Base-by-base conservation (phyloP, 1,140 invertebrate genomes). In the Pseudomyrmex flavicornis region DNA sequence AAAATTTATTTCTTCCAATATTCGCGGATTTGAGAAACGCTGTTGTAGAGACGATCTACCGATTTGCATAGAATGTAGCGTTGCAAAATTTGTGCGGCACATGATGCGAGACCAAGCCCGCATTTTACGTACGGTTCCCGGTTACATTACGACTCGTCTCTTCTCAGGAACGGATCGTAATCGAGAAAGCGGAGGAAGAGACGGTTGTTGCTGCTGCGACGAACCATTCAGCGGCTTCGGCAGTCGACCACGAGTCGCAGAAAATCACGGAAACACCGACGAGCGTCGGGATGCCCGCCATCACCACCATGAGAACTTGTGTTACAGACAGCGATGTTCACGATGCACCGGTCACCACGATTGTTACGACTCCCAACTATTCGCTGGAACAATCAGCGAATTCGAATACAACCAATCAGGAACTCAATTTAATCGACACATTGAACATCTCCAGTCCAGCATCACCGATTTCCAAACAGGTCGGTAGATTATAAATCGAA, bases 41-140 rank as follows among this genome's bases (percentile, higher is more conserved):
- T 85, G 82, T 50, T 70, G 58, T 10, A 9, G 50, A 68, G 50
- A 68, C 59, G 69, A 72, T 52, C 48, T 63, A 75, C 69, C 79
- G 65, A 94, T 93, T 92, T 93, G 88, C 91, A 93, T 94, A 93
- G 93, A 94, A 94, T 93, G 93, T 91, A 83, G 91, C 92, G 90
- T 93, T 92, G 92, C 92, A 88, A 94, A 92, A 93, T 91, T 91
- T 82, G 88, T 89, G 66, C 84, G 89, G 86, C 86, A 85, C 85
- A 88, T 85, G 85, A 87, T 52, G 84, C 65, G 66, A 66, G 52
- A 77, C 68, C 52, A 46, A 20, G 63, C 20, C 22, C 59, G 62
- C 80, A 63, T 85, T 72, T 72, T 80, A 80, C 52, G 61, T 66
- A 66, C 58, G 12, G n/a, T 26, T 74, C 58, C 61, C 65, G n/a